Evolutionary conservation across 2,797 vertebrate species (phyloP).

Genomic region (Chiroxiphia lanceolata): DNA sequence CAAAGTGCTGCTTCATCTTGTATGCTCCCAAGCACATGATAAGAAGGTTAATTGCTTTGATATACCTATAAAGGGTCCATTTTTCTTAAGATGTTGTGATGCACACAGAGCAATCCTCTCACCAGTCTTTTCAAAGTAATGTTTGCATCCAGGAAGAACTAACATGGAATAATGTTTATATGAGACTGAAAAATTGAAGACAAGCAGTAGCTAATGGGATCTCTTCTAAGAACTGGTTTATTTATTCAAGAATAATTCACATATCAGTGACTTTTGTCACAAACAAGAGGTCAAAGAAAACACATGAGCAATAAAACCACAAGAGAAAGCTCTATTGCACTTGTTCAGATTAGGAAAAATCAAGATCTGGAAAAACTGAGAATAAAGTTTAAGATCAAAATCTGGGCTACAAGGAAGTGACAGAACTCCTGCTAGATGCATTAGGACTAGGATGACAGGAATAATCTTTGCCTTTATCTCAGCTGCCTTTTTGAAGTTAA

Average conservation of each 20-base stretch:
- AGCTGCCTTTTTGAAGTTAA: background rate
- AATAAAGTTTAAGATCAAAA: background rate
- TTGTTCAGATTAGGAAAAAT: background rate
- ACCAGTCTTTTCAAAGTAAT: background rate
- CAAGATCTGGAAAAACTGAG: background rate
- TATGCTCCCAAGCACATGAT: constrained; percentile 37
- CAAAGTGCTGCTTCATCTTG: constrained; percentile 53
- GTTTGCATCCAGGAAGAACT: constrained; percentile 43
- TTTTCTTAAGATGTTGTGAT: constrained; percentile 28
- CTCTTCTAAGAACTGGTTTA: constrained; percentile 36
- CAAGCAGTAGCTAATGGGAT: background rate
- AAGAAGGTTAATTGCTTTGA: constrained; percentile 67
- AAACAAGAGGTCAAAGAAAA: constrained; percentile 14
- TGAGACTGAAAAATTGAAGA: constrained; percentile 2
- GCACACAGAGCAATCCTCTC: background rate
- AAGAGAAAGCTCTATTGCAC: background rate
- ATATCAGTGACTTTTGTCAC: background rate
- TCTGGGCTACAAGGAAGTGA: background rate
- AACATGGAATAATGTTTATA: background rate
- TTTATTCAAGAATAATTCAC: constrained; percentile 34
- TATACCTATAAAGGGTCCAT: constrained; percentile 19
- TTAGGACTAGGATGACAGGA: background rate
- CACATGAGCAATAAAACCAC: background rate
- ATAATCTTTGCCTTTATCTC: background rate
- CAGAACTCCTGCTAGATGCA: background rate